Base-by-base conservation (phyloP, 2,888 invertebrate species). In the Caenorhabditis afra region DNA sequence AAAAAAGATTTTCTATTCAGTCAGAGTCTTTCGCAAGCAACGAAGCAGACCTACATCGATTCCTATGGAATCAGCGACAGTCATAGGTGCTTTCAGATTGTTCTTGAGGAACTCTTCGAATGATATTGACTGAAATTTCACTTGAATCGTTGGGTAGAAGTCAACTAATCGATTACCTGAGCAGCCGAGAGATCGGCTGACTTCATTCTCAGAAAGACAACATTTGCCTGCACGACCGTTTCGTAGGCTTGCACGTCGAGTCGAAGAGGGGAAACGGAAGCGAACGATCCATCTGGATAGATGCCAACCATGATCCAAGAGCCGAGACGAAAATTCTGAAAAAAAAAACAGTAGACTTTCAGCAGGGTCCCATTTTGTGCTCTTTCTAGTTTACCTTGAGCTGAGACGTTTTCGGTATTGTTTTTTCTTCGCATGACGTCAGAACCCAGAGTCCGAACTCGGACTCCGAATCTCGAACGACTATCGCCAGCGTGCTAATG, bases 401-500 rank as follows among this genome's bases (percentile, higher is more conserved):
- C n/a, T 22, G 49, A 4, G 62, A 7, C 10, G 55, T 39, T 39
- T 41, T 57, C 18, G 71, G 71, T 16, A 71, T 35, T 0, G 5
- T 49, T 22, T 57, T 49, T 8, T 57, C 47, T 10, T 37, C 41
- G 35, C 71, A 64, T 8, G 64, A 22, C 11, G 71, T 71, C 11
- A 62, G 11, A 10, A 71, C 71, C 71, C 71, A 71, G 3, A 71
- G 57, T 29, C 29, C 50, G 20, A 71, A 18, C 47, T 64, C 71
- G 1, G 47, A 37, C 35, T 22, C 14, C 7, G 47, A 49, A 8
- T 49, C 20, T n/a, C 39, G 39, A 4, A 71, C 57, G 20, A 71
- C 29, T 1, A 71, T 47, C 37, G 57, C 71, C 14, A 71, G 23
- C 12, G 71, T 61, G 35, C 57, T 64, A 23, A 62, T 62, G 10